A percentile compares a stretch with the other conserved stretches of the same genome.
These are phyloP conservation scores for Entomyzon cyanotis DNA, from an alignment of 2,113 vertebrate species.

Conservation along the genomic window DNA sequence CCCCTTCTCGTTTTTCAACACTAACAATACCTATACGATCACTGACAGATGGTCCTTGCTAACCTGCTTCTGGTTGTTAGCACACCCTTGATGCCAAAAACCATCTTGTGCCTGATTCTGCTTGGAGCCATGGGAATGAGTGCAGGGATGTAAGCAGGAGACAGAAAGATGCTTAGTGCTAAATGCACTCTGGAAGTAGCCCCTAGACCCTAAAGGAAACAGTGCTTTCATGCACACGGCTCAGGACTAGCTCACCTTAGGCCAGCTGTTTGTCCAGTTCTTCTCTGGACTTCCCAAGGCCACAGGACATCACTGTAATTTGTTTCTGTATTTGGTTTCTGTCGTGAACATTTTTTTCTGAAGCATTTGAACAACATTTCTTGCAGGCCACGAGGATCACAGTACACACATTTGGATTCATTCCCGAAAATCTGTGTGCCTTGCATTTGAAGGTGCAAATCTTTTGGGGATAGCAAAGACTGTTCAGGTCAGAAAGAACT, in stretches of 20 bases:
- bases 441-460: not conserved
- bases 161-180: not conserved
- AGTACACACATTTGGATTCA: not conserved
- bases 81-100: not conserved
- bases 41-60: not conserved
- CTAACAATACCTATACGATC: not conserved
- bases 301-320: not conserved
- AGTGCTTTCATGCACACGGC: not conserved
- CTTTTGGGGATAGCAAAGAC: not conserved
- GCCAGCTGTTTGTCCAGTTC: not conserved
- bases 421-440: no score
- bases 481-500: not conserved
- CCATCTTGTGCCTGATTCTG: not conserved
- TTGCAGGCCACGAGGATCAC: fast-evolving
- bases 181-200: not conserved
- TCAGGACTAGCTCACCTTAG: not conserved
- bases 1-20: not conserved
- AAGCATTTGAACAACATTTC: not conserved
- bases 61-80: not conserved
- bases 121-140: not conserved
- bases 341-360: not conserved
- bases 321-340: not conserved
- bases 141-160: not conserved
- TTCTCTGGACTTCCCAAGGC: not conserved
- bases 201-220: not conserved